Evolutionary conservation across 1,140 invertebrate species (phyloP).

Genomic region (Lysiphlebus fabarum): DNA sequence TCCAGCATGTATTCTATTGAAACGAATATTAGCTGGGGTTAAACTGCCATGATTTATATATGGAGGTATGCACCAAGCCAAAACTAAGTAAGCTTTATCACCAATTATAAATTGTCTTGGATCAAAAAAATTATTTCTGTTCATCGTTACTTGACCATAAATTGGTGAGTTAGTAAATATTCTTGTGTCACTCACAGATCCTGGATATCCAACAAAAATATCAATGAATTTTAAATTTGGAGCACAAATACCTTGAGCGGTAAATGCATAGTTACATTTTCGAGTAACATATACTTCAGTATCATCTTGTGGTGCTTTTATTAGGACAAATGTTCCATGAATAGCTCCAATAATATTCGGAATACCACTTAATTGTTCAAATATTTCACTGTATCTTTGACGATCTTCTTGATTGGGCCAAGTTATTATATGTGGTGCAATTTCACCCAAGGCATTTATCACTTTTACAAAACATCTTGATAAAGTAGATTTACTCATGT

Average conservation of each 20-base stretch:
- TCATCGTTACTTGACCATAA: background rate
- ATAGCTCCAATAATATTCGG: constrained; percentile 14
- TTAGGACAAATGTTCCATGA: constrained; percentile 18
- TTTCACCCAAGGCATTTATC: no score
- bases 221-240: constrained; percentile 4
- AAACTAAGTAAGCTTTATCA: constrained; percentile 9
- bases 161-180: constrained; percentile 14
- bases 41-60: background rate
- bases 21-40: background rate
- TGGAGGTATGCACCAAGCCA: constrained; percentile 1
- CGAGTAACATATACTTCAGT: constrained; percentile 4
- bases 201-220: constrained; percentile 9
- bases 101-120: constrained; percentile 2
- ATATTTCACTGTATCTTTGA: background rate
- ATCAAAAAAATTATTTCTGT: background rate
- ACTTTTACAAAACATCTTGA: no score
- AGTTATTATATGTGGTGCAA: no score
- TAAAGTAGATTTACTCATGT: no score
- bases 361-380: constrained; percentile 2
- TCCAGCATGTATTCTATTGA: background rate
- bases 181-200: constrained; percentile 14
- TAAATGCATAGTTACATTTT: constrained; percentile 10
- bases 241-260: constrained; percentile 4
- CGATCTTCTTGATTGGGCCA: no score
- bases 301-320: constrained; percentile 11